These are phyloP conservation scores for Ammospiza maritima DNA, from an alignment of 2,797 vertebrate genomes.

Conservation along the genomic window DNA sequence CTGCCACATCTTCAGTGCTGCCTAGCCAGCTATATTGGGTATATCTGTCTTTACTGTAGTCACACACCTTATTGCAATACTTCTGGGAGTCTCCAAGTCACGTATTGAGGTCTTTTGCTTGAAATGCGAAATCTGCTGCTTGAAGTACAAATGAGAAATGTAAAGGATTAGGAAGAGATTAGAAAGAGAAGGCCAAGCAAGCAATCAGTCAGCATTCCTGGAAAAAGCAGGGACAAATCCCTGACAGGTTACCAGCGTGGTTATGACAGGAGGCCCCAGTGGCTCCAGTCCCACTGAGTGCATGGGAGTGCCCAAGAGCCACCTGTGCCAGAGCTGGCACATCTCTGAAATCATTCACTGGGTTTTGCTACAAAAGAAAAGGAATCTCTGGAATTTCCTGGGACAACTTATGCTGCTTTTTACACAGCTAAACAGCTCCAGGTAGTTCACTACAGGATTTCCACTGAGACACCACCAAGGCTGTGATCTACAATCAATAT, in stretches of 20 bases:
- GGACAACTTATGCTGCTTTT: background rate
- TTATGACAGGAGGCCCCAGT: background rate
- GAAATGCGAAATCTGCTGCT: background rate
- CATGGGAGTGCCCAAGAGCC: background rate
- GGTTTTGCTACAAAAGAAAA: background rate
- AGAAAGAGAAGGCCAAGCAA: background rate
- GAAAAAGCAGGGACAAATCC: background rate
- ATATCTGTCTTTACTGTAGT: background rate
- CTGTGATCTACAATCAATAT: background rate
- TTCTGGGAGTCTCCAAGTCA: background rate
- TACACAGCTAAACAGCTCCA: background rate
- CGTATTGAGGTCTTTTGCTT: background rate
- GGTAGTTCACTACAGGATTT: background rate
- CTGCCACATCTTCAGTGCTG: background rate
- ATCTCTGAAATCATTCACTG: background rate
- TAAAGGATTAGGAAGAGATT: background rate
- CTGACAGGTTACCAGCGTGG: background rate
- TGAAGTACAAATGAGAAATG: background rate
- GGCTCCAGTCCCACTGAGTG: background rate
- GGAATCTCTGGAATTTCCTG: background rate
- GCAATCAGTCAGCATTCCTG: background rate
- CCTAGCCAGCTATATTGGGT: background rate
- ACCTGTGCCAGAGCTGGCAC: accelerated
- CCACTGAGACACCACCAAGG: background rate
- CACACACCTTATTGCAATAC: background rate